These are phyloP conservation scores for Tiliacea aurago DNA, from an alignment of 2,888 invertebrate species.

Conservation along the genomic window DNA sequence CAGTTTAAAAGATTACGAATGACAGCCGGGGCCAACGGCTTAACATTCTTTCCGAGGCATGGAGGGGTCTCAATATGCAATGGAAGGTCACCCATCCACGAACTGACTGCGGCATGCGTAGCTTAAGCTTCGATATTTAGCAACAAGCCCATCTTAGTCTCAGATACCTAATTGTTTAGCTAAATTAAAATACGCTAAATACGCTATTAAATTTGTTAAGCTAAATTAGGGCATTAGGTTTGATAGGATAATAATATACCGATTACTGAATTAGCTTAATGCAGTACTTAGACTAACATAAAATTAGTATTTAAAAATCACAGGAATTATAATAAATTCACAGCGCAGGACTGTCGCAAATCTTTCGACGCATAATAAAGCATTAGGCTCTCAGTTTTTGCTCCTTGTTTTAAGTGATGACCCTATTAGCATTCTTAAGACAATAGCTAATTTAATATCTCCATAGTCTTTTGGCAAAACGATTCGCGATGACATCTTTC, in stretches of 20 bases:
- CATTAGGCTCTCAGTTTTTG: conserved; percentile 73
- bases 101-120: neutral
- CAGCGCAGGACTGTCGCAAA: conserved; percentile 28
- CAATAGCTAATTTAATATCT: conserved; percentile 81
- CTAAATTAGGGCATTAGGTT: neutral
- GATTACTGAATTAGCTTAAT: neutral
- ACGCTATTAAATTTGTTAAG: too few relatives aligned
- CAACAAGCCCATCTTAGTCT: neutral
- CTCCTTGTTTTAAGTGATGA: conserved; percentile 80
- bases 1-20: neutral
- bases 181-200: neutral
- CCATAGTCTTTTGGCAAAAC: conserved; percentile 71
- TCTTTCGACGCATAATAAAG: conserved; percentile 70
- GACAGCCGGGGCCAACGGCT: neutral
- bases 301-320: conserved; percentile 21
- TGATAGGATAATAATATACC: neutral
- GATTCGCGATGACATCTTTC: conserved; percentile 73
- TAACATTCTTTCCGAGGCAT: too few relatives aligned
- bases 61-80: neutral
- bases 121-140: neutral
- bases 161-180: neutral
- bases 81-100: neutral
- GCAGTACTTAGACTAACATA: neutral
- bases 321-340: conserved; percentile 33
- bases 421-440: conserved; percentile 84